Percentiles rank a stretch among this genome's conserved stretches.
Evolutionary conservation across 1,140 invertebrate species (phyloP).

Genomic region (Belonocnema kinseyi): DNA sequence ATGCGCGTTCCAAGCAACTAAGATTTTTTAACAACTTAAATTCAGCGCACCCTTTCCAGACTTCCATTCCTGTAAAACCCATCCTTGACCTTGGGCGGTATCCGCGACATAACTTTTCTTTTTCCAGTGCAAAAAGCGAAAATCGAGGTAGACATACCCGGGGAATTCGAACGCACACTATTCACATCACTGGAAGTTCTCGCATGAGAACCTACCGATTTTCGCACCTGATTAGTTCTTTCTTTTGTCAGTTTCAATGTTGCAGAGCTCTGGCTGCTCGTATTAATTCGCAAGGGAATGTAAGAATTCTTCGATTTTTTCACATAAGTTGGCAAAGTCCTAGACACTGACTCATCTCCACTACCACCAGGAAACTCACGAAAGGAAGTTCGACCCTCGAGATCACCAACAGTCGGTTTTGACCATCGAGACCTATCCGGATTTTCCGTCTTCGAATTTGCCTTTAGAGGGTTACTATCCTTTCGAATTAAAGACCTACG

Average conservation of each 20-base stretch:
- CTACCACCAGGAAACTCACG: background rate
- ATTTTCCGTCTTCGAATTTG: background rate
- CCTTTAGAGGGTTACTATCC: background rate
- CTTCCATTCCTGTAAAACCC: conserved; percentile 40
- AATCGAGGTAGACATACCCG: conserved; percentile 62
- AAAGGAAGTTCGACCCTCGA: background rate
- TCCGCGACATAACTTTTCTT: conserved; percentile 47
- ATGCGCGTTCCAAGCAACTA: background rate
- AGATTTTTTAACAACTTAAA: background rate
- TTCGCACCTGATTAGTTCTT: conserved; percentile 50
- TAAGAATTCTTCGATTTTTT: conserved; percentile 60
- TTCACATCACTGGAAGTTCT: conserved; percentile 53
- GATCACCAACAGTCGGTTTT: conserved; percentile 1
- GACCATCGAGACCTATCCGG: conserved; percentile 7
- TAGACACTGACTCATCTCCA: conserved; percentile 40
- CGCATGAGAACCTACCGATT: conserved; percentile 49
- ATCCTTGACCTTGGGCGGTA: conserved; percentile 32
- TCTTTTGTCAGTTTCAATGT: conserved; percentile 54
- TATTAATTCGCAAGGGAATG: conserved; percentile 58
- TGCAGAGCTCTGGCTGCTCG: conserved; percentile 40
- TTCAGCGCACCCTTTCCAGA: conserved; percentile 56
- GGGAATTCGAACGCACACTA: conserved; percentile 49
- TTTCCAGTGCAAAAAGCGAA: conserved; percentile 70
- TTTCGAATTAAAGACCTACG: conserved; percentile 10
- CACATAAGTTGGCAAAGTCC: conserved; percentile 63